Evolutionary conservation across 2,888 invertebrate genomes (phyloP).

Genomic region (Nymphalis polychloros): DNA sequence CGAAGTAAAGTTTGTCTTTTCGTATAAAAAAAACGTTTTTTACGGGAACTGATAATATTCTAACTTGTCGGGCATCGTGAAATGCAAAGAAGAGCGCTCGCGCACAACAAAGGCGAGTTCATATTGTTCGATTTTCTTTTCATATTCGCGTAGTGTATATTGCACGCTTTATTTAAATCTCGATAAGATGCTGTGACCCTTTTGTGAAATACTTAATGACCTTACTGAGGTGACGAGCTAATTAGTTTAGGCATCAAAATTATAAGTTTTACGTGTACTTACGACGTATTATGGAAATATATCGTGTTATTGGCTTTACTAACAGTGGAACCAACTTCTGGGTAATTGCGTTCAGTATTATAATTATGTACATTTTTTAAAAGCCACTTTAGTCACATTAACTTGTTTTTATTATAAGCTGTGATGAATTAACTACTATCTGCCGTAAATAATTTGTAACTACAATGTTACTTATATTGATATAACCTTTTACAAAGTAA

Average conservation of each 20-base stretch:
- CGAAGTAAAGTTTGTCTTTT: slow-evolving; percentile 57
- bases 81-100: slow-evolving; percentile 79
- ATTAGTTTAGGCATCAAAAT: slow-evolving; percentile 14
- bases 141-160: slow-evolving; percentile 42
- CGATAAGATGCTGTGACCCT: slow-evolving; percentile 54
- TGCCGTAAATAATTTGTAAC: neutral
- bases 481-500: slow-evolving; percentile 2
- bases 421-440: neutral
- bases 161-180: slow-evolving; percentile 56
- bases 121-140: slow-evolving; percentile 43
- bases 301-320: slow-evolving; percentile 6
- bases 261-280: neutral
- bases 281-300: neutral
- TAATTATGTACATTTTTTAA: slow-evolving; percentile 7
- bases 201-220: slow-evolving; percentile 55
- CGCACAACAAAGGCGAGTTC: slow-evolving; percentile 77
- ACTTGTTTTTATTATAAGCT: neutral
- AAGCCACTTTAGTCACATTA: neutral
- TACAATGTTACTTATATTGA: neutral
- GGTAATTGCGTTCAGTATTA: slow-evolving; percentile 22
- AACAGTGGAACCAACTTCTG: slow-evolving; percentile 6
- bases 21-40: slow-evolving; percentile 54
- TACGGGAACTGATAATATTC: slow-evolving; percentile 56
- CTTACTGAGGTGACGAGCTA: slow-evolving; percentile 57
- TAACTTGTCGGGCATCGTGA: slow-evolving; percentile 70